phyloP scores from a whole-genome alignment of 2,113 vertebrate genomes.

The Naja naja region DNA sequence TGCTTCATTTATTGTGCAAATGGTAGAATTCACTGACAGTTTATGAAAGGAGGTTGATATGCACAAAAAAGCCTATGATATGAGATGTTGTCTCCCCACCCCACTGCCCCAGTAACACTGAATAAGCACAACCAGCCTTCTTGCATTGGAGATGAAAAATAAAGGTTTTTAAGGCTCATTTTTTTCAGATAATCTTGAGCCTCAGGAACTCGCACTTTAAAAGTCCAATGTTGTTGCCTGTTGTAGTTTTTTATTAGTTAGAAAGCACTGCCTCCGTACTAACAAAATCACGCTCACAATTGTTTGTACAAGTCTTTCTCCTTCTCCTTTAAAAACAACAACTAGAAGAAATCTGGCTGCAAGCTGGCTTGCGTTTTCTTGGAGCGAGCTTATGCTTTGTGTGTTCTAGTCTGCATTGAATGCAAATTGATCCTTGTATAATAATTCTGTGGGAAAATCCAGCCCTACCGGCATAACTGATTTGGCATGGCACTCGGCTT shows the following conservation, averaged over 20 bases:
- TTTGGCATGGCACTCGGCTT: conserved; percentile 68
- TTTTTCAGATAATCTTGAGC: neutral
- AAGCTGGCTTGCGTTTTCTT: conserved; percentile 35
- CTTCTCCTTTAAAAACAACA: conserved; percentile 17
- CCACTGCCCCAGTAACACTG: neutral
- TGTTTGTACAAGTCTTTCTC: conserved; percentile 31
- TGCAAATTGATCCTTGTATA: conserved; percentile 64
- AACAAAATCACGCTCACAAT: neutral
- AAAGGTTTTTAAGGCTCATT: neutral
- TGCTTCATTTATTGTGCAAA: neutral
- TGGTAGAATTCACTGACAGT: neutral
- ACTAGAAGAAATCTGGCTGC: conserved; percentile 32
- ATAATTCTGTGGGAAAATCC: conserved; percentile 73
- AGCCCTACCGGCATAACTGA: conserved; percentile 67
- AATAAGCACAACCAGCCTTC: neutral
- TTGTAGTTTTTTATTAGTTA: conserved; percentile 28
- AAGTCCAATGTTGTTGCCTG: neutral
- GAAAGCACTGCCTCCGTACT: conserved; percentile 31
- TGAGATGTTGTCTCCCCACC: neutral
- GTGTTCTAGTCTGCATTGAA: conserved; percentile 42
- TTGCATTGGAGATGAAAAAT: neutral
- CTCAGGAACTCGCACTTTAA: neutral
- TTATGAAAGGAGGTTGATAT: neutral
- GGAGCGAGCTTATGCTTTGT: conserved; percentile 44
- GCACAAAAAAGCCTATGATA: neutral